phyloP scores from a whole-genome alignment of 2,797 vertebrate species.

The Hybognathus amarus region DNA sequence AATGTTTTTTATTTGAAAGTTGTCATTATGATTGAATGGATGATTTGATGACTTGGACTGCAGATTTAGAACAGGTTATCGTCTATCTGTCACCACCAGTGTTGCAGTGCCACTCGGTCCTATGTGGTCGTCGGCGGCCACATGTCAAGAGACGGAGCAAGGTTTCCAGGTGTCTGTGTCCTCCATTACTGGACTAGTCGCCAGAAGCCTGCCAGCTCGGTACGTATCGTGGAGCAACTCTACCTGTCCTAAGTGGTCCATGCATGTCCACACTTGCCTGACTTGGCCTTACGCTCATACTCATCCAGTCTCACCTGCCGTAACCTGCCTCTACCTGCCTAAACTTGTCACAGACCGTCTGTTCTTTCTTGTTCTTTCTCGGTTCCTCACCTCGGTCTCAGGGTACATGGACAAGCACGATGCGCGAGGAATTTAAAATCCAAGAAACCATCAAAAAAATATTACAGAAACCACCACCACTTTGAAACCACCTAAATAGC shows the following conservation, averaged over 20 bases:
- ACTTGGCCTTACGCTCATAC: conserved; percentile 32
- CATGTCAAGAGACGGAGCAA: conserved; percentile 75
- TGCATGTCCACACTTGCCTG: conserved; percentile 59
- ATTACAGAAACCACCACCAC: not conserved
- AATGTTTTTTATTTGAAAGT: too few relatives aligned
- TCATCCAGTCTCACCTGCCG: conserved; percentile 29
- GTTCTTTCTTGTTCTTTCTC: conserved; percentile 14
- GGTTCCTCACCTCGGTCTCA: not conserved
- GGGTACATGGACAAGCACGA: not conserved
- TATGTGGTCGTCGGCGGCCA: conserved; percentile 77
- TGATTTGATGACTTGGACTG: conserved; percentile 13
- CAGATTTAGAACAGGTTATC: too few relatives aligned
- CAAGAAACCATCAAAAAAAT: not conserved
- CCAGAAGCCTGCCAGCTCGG: conserved; percentile 82
- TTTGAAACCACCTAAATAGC: too few relatives aligned
- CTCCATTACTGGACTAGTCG: conserved; percentile 78
- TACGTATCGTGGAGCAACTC: conserved; percentile 69
- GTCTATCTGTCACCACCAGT: too few relatives aligned
- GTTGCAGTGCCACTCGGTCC: conserved; percentile 77
- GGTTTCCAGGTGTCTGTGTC: conserved; percentile 77
- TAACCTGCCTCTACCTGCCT: conserved; percentile 43
- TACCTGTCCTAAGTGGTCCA: conserved; percentile 45
- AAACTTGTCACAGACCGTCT: conserved; percentile 38
- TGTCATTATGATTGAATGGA: not conserved
- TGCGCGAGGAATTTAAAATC: not conserved